These are phyloP conservation scores for Tholera decimalis DNA, from an alignment of 2,888 invertebrate genomes.

Conservation along the genomic window DNA sequence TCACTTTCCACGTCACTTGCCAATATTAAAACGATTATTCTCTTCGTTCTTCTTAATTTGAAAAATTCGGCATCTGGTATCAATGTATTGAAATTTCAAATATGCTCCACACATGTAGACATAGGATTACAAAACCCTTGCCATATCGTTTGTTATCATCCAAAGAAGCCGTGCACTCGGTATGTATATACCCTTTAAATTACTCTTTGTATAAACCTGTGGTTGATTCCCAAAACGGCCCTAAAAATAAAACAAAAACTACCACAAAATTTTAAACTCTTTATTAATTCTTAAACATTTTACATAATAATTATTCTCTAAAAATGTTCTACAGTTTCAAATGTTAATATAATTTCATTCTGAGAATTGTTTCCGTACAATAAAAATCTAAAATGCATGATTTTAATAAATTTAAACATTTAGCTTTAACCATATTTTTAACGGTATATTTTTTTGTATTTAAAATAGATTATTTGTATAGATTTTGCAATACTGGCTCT, in stretches of 20 bases:
- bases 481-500: not conserved
- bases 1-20: too few species aligned
- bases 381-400: slow-evolving; percentile 20
- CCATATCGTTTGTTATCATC: too few species aligned
- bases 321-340: slow-evolving; percentile 51
- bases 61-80: too few species aligned
- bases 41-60: too few species aligned
- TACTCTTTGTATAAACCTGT: too few species aligned
- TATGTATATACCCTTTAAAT: too few species aligned
- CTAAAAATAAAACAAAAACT: slow-evolving; percentile 19
- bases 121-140: too few species aligned
- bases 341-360: slow-evolving; percentile 15
- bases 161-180: too few species aligned
- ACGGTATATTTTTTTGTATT: not conserved
- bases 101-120: too few species aligned
- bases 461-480: not conserved
- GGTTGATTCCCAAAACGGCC: not conserved
- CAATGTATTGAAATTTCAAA: too few species aligned
- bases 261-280: slow-evolving; percentile 39
- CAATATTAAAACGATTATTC: too few species aligned
- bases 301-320: slow-evolving; percentile 47
- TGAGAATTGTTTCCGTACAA: slow-evolving; percentile 11
- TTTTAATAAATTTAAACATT: slow-evolving; percentile 1
- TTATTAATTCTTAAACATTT: slow-evolving; percentile 62
- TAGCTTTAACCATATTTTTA: not conserved